Conservation (phyloP, 2,113 vertebrate genomes). For the Grammomys dolichurus region DNA sequence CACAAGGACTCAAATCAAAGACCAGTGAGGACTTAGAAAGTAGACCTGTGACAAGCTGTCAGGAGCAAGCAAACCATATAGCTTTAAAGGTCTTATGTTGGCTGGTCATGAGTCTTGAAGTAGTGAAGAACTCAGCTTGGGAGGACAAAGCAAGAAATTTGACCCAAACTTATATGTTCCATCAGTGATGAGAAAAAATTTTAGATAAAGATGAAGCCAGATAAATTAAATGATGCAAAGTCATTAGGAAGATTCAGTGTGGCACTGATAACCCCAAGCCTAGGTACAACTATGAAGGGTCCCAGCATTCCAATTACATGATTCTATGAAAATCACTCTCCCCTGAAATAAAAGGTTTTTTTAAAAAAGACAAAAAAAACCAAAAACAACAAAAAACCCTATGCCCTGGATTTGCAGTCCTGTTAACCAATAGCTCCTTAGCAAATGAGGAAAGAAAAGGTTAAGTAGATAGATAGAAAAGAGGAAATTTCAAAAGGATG, state of each 20-base stretch:
- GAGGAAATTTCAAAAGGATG: background rate
- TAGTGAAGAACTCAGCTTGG: background rate
- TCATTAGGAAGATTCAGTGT: constrained; percentile 61
- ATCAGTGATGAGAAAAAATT: constrained; percentile 73
- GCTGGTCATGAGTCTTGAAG: background rate
- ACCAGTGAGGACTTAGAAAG: constrained; percentile 55
- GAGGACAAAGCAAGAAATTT: fast-evolving
- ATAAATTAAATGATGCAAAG: constrained; percentile 56
- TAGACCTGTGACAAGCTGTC: background rate
- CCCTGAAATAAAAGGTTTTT: constrained; percentile 55
- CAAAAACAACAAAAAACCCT: too few relatives aligned
- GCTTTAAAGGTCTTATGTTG: constrained; percentile 51
- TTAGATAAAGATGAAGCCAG: constrained; percentile 74
- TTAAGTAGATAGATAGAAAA: background rate
- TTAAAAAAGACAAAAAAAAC: too few relatives aligned
- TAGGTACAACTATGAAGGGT: constrained; percentile 65
- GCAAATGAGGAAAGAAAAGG: background rate
- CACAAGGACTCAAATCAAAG: constrained; percentile 51
- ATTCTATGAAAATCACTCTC: constrained; percentile 50
- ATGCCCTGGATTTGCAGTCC: constrained; percentile 63
- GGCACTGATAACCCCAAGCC: constrained; percentile 68
- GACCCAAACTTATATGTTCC: constrained; percentile 36
- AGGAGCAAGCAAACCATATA: fast-evolving
- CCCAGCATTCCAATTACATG: constrained; percentile 30
- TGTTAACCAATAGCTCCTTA: constrained; percentile 28